Evolutionary conservation across 1,140 invertebrate genomes (phyloP).

Genomic region (Hyles vespertilio): DNA sequence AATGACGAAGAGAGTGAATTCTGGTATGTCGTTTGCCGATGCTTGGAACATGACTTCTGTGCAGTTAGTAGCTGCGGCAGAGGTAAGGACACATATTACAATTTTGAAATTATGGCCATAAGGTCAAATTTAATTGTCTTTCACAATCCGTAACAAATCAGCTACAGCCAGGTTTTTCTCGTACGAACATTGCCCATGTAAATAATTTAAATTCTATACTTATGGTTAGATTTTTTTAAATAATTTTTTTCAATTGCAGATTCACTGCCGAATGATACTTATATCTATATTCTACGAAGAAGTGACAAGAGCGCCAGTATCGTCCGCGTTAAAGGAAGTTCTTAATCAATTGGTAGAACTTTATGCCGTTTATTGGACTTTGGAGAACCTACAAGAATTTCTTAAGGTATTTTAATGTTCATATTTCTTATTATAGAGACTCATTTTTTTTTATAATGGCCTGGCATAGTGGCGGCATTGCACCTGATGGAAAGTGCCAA

Average conservation of each 20-base stretch:
- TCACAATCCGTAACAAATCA: no score
- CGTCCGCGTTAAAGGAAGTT: slow-evolving; percentile 31
- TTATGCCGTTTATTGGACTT: slow-evolving; percentile 52
- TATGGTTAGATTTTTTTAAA: background rate
- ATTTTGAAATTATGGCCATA: no score
- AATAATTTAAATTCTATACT: no score
- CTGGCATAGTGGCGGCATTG: no score
- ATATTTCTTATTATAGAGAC: background rate
- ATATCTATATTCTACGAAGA: slow-evolving; percentile 46
- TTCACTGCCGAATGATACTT: slow-evolving; percentile 51
- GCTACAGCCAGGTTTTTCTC: no score
- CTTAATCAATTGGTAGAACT: slow-evolving; percentile 44
- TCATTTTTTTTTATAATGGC: no score
- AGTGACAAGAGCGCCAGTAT: slow-evolving; percentile 21
- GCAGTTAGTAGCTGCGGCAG: slow-evolving; percentile 84
- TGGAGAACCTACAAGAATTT: slow-evolving; percentile 52
- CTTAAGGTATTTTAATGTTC: slow-evolving; percentile 36
- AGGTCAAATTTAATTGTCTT: no score
- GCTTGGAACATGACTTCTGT: slow-evolving; percentile 91
- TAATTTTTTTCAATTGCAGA: slow-evolving; percentile 32
- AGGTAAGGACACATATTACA: slow-evolving; percentile 75
- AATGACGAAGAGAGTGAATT: slow-evolving; percentile 78
- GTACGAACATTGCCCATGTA: no score
- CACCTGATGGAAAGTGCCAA: no score
- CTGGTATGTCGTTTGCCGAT: slow-evolving; percentile 81